phyloP scores from a whole-genome alignment of 2,113 vertebrate genomes.

The Theristicus caerulescens region DNA sequence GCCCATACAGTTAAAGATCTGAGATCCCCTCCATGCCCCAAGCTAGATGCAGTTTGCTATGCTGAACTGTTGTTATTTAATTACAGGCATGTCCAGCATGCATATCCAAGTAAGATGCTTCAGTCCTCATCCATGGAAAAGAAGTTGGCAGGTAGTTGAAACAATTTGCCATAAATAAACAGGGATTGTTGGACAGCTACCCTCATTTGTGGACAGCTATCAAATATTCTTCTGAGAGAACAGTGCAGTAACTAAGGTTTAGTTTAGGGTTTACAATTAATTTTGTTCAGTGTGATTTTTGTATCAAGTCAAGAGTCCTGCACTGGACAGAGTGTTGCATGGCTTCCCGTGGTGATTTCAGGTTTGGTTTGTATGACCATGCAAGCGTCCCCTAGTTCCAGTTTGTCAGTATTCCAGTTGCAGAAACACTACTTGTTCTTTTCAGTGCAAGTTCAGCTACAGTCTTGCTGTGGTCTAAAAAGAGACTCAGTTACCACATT shows the following conservation, averaged over 20 bases:
- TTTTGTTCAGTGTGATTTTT: neutral
- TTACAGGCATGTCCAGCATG: neutral
- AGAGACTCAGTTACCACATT: neutral
- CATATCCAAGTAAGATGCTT: neutral
- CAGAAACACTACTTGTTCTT: neutral
- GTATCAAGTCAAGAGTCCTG: neutral
- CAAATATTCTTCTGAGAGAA: neutral
- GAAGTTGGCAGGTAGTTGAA: neutral
- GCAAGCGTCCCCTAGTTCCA: neutral
- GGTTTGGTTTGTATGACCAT: neutral
- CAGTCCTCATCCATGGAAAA: neutral
- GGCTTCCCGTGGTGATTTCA: neutral
- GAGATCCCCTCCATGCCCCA: neutral
- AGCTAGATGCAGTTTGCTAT: neutral
- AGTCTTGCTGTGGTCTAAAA: neutral
- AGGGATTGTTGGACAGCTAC: neutral
- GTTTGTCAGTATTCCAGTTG: neutral
- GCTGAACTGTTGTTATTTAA: neutral
- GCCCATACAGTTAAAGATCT: neutral
- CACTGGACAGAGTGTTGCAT: neutral
- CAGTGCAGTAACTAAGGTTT: neutral
- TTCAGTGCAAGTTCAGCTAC: neutral
- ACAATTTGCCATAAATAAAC: neutral
- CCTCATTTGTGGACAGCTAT: neutral
- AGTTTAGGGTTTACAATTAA: neutral